phyloP scores from a whole-genome alignment of 2,888 invertebrate genomes.

The Meiosimyza decipiens region DNA sequence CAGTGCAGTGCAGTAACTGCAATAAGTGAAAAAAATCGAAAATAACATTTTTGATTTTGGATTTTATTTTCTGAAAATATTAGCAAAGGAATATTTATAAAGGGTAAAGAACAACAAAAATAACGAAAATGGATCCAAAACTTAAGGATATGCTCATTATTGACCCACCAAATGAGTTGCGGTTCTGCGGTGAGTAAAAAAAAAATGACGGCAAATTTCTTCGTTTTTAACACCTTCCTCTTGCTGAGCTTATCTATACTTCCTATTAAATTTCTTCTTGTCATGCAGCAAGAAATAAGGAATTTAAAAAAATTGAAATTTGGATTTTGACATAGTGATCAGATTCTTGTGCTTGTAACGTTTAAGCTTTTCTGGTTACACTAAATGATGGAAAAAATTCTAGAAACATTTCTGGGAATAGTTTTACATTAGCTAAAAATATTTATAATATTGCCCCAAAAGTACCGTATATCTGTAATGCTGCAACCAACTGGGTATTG shows the following conservation, averaged over 20 bases:
- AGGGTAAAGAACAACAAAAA: background rate
- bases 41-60: too few species aligned
- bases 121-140: constrained; percentile 70
- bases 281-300: too few species aligned
- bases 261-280: background rate
- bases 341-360: too few species aligned
- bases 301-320: constrained; percentile 1
- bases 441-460: too few species aligned
- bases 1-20: constrained; percentile 18
- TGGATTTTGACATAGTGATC: constrained; percentile 16
- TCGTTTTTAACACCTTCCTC: background rate
- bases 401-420: too few species aligned
- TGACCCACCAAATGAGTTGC: constrained; percentile 89
- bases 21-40: constrained; percentile 27
- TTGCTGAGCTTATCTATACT: background rate
- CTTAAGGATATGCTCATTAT: constrained; percentile 80
- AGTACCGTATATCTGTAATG: too few species aligned
- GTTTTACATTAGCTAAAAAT: too few species aligned
- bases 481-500: too few species aligned
- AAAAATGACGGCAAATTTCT: background rate
- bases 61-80: too few species aligned
- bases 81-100: too few species aligned
- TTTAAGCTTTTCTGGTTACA: too few species aligned
- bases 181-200: constrained; percentile 83
- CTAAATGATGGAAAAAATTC: too few species aligned